Conservation (phyloP, 2,113 vertebrate species). For the Myxocyprinus asiaticus region DNA sequence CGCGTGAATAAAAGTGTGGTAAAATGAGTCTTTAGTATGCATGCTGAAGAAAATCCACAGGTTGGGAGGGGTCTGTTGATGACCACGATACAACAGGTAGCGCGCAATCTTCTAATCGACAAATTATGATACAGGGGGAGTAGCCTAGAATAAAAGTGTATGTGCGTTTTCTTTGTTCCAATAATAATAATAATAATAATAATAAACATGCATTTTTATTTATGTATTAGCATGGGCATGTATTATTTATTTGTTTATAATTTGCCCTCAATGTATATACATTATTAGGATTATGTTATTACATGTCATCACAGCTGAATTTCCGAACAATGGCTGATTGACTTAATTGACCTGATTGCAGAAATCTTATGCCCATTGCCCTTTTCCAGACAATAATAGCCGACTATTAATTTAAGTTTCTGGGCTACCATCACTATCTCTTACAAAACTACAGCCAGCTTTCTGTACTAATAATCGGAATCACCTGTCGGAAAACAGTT, state of each 20-base stretch:
- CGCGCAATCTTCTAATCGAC: background rate
- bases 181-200: too few relatives aligned
- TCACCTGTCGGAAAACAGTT: constrained; percentile 69
- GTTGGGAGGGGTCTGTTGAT: constrained; percentile 21
- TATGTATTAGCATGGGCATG: too few relatives aligned
- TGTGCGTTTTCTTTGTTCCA: too few relatives aligned
- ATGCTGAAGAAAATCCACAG: constrained; percentile 8
- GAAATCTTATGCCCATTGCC: too few relatives aligned
- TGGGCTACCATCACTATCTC: constrained; percentile 9
- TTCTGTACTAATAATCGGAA: constrained; percentile 22
- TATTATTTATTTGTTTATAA: too few relatives aligned
- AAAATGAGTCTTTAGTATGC: constrained; percentile 2
- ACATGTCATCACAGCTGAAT: too few relatives aligned
- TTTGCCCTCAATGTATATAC: too few relatives aligned
- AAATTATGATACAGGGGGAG: background rate
- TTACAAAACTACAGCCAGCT: constrained; percentile 46
- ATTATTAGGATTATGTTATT: too few relatives aligned
- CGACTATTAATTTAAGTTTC: constrained; percentile 11
- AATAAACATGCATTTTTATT: too few relatives aligned
- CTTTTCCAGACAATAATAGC: background rate
- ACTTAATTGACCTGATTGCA: too few relatives aligned
- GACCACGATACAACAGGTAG: constrained; percentile 40
- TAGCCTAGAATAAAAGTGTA: too few relatives aligned
- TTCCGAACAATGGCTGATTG: too few relatives aligned
- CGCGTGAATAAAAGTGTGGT: background rate